Base-by-base conservation (phyloP, 2,113 vertebrate genomes). In the Alosa alosa region DNA sequence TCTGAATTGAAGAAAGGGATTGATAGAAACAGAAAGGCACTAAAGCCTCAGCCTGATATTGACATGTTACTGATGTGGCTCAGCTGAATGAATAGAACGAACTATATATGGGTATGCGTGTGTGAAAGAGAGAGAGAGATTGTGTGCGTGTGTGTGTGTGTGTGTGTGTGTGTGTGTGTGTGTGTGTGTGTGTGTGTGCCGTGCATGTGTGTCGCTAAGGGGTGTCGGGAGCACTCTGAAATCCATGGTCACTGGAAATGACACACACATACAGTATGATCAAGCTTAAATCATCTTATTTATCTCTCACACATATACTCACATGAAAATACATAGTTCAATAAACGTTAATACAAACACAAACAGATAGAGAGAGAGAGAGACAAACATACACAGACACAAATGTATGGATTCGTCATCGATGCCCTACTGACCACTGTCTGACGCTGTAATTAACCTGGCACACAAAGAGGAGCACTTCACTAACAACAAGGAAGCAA, bases 381-480 rank as follows among this genome's bases (percentile, higher is more conserved):
- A 85, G 52, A 84, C 45, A 25, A 10, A 84, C 44, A 88, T 57
- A 22, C 4, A 18, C 50, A 64, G 68, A 87, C 84, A 90, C 86
- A 84, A 86, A 41, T 86, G 88, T 89, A 91, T 92, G 94, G 92
- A 94, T 47, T 88, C 20, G 18, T 83, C 81, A 89, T 83, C 81
- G 82, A 83, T 50, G 81, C 84, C 91, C 89, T 91, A 92, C 88
- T 72, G 39, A 6, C 45, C 13, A 44, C 9, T 22, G 25, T 20
- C 36, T 83, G 17, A 41, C 17, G 11, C 82, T 64, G 39, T n/a
- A 84, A 64, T 78, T 78, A 78, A 78, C 72, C 72, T 17, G 36
- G 25, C 9, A 78, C 36, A 39, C 0, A 78, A 17, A 39, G 72
- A 41, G 13, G 72, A 17, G 72, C 10, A 39, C 72, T 78, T 78